Evolutionary conservation across 2,888 invertebrate genomes (phyloP), one percentile per base, ranked within the genome.

Genomic region (Zaprionus obscuricornis): DNA sequence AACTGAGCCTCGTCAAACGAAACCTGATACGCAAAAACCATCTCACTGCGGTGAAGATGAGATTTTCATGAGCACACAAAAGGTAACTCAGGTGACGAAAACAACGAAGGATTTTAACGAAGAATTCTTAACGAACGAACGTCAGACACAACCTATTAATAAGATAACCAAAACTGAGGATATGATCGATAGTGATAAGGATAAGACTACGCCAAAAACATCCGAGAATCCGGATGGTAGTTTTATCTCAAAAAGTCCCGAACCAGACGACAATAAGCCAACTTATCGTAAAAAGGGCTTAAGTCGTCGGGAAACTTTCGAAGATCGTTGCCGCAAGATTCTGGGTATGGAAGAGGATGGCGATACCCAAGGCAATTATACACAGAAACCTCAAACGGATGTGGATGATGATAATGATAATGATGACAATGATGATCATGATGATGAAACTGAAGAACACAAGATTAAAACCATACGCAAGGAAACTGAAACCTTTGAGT

Each of bases 281-380:
- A 92, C 92, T 70, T 87, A 64, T 33, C 84, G 90, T 16, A 93
- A 92, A 69, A 92, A 93, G 27, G 92, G 93, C 1, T 87, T 93
- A 24, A 92, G 92, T 66, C 91, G 94, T 73, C 92, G 93, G 26
- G 94, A 95, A 88, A 94, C 94, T 1, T 95, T 94, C 66, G 94
- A 94, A 87, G 94, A 94, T 87, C 91, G 94, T 22, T 94, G 94
- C 69, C 91, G 93, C 26, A 92, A 94, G 79, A 94, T 94, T 73
- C 90, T 94, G 27, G 94, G 94, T 2, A 93, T 94, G 91, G 87
- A 89, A 52, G 78, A 76, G 29, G 85, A 88, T 59, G 88, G 88
- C 3, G 87, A 88, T 43, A 88, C 89, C 2, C 88, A 85, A 34
- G 88, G 88, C 0, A 77, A 43, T 10, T 88, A 67, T 26, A 70